phyloP scores from a whole-genome alignment of 2,797 vertebrate genomes.

The Melopsittacus undulatus region DNA sequence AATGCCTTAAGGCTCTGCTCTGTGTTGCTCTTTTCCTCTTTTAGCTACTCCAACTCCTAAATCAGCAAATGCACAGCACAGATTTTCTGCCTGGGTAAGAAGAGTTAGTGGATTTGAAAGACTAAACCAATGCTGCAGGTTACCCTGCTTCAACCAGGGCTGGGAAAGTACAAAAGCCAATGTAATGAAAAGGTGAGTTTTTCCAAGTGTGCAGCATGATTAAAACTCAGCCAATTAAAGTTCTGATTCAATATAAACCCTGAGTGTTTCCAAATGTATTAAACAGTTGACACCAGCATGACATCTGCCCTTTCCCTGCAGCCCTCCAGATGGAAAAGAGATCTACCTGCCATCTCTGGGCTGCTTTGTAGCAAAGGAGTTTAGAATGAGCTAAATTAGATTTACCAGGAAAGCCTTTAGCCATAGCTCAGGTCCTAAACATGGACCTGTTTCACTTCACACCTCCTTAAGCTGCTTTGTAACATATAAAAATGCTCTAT shows the following conservation, averaged over 20 bases:
- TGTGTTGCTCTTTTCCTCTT: neutral
- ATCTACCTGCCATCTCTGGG: neutral
- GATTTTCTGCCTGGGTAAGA: neutral
- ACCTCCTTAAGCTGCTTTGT: neutral
- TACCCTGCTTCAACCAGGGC: neutral
- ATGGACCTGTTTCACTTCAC: neutral
- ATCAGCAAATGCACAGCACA: neutral
- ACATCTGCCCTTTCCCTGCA: slow-evolving; percentile 49
- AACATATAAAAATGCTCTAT: neutral
- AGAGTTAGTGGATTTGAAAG: neutral
- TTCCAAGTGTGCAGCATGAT: neutral
- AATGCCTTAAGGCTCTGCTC: neutral
- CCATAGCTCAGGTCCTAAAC: neutral
- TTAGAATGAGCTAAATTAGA: neutral
- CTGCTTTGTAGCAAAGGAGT: neutral
- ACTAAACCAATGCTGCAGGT: neutral
- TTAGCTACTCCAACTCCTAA: neutral
- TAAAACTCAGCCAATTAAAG: slow-evolving; percentile 50
- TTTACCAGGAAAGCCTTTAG: neutral
- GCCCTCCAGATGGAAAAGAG: slow-evolving; percentile 38
- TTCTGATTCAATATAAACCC: slow-evolving; percentile 21
- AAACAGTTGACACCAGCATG: slow-evolving; percentile 48
- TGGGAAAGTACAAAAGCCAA: slow-evolving; percentile 20
- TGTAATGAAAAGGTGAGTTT: slow-evolving; percentile 33
- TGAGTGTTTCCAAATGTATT: slow-evolving; percentile 44